Conservation (phyloP, 2,888 invertebrate species). For the Oscheius sp. region DNA sequence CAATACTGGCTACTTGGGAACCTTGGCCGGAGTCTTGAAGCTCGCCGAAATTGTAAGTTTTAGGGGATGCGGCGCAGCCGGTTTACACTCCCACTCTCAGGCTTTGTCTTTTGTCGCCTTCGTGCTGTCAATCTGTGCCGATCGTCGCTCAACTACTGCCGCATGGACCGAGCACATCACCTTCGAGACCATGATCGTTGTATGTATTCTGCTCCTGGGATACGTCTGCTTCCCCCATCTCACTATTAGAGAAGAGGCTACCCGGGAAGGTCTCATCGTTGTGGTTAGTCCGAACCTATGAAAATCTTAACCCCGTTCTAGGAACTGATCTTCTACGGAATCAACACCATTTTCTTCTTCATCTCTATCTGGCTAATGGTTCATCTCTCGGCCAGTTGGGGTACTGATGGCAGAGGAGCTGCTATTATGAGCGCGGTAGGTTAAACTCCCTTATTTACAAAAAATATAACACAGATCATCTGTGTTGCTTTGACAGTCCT, state of each 20-base stretch:
- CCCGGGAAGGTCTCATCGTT: conserved; percentile 70
- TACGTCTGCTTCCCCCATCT: conserved; percentile 72
- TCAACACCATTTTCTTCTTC: conserved; percentile 72
- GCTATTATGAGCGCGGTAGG: conserved; percentile 71
- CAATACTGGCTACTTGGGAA: conserved; percentile 70
- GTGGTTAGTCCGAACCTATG: conserved; percentile 52
- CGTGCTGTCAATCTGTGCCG: conserved; percentile 71
- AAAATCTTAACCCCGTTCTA: conserved; percentile 26
- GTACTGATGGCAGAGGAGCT: conserved; percentile 70
- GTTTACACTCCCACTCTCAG: conserved; percentile 75
- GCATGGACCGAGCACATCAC: conserved; percentile 73
- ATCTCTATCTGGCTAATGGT: conserved; percentile 73
- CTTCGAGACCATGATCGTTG: conserved; percentile 66
- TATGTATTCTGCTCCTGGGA: conserved; percentile 64
- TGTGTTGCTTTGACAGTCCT: conserved; percentile 70
- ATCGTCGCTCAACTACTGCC: conserved; percentile 68
- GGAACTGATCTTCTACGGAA: conserved; percentile 72
- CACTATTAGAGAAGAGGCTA: conserved; percentile 68
- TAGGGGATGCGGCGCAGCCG: too few species aligned
- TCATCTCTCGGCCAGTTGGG: conserved; percentile 71
- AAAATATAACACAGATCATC: conserved; percentile 66
- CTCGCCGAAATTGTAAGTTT: conserved; percentile 75
- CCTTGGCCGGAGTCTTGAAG: conserved; percentile 70
- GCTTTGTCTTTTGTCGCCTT: conserved; percentile 76
- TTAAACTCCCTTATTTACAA: conserved; percentile 48